These are phyloP conservation scores for Catonia carolina DNA, from an alignment of 2,888 invertebrate species.

Conservation along the genomic window DNA sequence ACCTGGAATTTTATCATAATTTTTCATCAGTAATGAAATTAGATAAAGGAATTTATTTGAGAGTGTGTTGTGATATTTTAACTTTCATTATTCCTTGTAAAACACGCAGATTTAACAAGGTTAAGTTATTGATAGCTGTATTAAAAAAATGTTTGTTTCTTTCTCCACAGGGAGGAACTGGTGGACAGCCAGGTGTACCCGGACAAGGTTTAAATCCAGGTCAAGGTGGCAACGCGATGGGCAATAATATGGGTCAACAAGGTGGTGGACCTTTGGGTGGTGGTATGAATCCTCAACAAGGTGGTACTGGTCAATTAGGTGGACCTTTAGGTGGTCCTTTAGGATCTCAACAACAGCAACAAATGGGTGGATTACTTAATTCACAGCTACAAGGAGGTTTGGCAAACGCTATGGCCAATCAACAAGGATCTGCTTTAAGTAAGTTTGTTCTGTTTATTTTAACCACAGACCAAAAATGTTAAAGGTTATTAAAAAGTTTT, in stretches of 20 bases:
- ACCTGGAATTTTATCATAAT: too few species aligned
- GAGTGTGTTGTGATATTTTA: too few species aligned
- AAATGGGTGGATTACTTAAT: constrained; percentile 16
- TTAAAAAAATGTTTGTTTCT: too few species aligned
- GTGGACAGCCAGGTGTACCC: constrained; percentile 13
- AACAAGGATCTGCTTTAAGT: too few species aligned
- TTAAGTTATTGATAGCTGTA: too few species aligned
- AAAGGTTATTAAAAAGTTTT: background rate
- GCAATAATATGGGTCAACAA: background rate
- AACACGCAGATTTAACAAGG: too few species aligned
- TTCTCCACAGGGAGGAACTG: constrained; percentile 22
- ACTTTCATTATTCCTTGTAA: too few species aligned
- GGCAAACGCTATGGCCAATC: too few species aligned
- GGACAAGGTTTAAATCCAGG: background rate
- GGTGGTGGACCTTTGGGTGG: background rate
- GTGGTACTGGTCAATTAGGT: background rate
- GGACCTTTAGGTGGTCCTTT: background rate
- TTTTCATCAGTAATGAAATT: too few species aligned
- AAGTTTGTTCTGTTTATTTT: too few species aligned
- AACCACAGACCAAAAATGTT: background rate
- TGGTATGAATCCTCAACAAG: constrained; percentile 2
- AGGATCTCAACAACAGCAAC: constrained; percentile 5
- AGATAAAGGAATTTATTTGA: too few species aligned
- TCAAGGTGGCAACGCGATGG: background rate
- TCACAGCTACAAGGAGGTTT: too few species aligned